A percentile compares a stretch with the other conserved stretches of the same genome.
phyloP scores from a whole-genome alignment of 2,113 vertebrate genomes.

The Trachemys scripta region DNA sequence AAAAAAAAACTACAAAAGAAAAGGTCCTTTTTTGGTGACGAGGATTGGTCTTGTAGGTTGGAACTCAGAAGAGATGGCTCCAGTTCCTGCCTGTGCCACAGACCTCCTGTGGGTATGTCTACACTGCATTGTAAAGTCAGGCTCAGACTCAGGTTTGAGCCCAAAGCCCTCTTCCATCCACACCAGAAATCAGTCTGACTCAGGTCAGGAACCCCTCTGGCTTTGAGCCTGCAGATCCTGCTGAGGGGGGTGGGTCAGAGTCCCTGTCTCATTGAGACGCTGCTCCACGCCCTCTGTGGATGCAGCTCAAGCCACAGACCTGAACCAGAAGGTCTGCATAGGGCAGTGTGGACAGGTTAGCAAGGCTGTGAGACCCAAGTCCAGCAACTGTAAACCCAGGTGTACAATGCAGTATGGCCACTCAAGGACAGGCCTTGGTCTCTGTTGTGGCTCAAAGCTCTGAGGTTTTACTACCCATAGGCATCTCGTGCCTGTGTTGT shows the following conservation, averaged over 20 bases:
- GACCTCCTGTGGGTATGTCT: too few relatives aligned
- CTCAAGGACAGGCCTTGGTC: not conserved
- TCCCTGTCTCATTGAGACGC: not conserved
- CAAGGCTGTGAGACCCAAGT: not conserved
- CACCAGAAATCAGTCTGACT: not conserved
- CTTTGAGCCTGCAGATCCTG: not conserved
- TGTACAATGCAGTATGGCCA: not conserved
- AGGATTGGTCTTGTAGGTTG: not conserved
- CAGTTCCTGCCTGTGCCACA: not conserved
- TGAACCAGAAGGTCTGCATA: not conserved
- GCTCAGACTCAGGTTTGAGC: too few relatives aligned
- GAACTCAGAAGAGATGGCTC: not conserved
- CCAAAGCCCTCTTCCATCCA: not conserved
- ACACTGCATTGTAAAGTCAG: too few relatives aligned
- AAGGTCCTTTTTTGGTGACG: not conserved
- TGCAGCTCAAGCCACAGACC: not conserved
- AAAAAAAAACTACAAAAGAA: not conserved
- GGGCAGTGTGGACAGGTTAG: not conserved
- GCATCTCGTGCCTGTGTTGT: not conserved
- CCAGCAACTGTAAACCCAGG: not conserved
- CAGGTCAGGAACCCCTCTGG: too few relatives aligned
- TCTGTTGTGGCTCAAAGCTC: not conserved
- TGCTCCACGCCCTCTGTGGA: not conserved
- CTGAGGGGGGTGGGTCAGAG: not conserved
- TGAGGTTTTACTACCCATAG: not conserved